These are phyloP conservation scores for Dasysyrphus tricinctus DNA, from an alignment of 2,888 invertebrate species.

Conservation along the genomic window DNA sequence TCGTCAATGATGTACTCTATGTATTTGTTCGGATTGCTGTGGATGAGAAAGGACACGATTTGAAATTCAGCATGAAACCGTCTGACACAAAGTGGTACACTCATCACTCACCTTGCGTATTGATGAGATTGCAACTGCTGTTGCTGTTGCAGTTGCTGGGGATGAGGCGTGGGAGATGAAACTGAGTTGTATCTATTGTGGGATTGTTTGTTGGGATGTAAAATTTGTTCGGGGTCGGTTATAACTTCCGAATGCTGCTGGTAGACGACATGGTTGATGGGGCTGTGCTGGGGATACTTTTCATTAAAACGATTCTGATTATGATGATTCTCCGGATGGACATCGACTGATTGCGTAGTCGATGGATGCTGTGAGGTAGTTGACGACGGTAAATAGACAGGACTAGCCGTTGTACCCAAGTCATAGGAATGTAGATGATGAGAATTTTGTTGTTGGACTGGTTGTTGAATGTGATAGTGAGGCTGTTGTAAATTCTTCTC, in stretches of 20 bases:
- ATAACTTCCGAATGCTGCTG: constrained; percentile 74
- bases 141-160: constrained; percentile 76
- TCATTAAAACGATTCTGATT: constrained; percentile 66
- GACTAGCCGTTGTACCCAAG: constrained; percentile 76
- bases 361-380: constrained; percentile 63
- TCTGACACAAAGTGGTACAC: constrained; percentile 42
- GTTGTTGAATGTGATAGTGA: constrained; percentile 63
- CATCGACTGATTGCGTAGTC: constrained; percentile 60
- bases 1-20: constrained; percentile 81
- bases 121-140: constrained; percentile 73
- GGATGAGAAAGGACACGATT: constrained; percentile 42
- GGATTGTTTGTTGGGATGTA: constrained; percentile 75
- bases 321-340: constrained; percentile 63
- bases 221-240: constrained; percentile 66
- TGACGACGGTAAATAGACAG: constrained; percentile 57
- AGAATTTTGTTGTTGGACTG: constrained; percentile 63
- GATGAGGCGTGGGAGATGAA: constrained; percentile 71
- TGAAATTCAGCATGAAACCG: constrained; percentile 61
- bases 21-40: constrained; percentile 75
- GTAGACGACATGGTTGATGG: constrained; percentile 77
- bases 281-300: constrained; percentile 78
- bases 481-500: constrained; percentile 73
- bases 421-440: constrained; percentile 71
- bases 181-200: constrained; percentile 63
- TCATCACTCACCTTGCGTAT: constrained; percentile 67